A percentile compares a stretch with the other conserved stretches of the same genome.
Conservation (phyloP, 2,888 invertebrate genomes). For the Amiota mariae region DNA sequence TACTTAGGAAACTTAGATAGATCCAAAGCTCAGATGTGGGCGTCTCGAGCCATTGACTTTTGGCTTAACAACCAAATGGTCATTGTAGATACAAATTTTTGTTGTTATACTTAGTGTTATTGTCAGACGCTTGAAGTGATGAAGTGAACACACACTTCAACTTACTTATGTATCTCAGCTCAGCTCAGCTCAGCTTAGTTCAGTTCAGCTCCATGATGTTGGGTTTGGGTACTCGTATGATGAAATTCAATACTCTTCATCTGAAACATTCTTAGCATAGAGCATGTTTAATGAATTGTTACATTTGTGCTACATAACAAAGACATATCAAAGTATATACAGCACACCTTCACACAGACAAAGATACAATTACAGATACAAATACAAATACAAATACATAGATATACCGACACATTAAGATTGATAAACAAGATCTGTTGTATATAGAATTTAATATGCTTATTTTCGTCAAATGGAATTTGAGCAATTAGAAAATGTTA, state of each 20-base stretch:
- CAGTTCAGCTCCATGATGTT: neutral
- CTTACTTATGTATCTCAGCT: neutral
- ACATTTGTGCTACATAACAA: constrained; percentile 43
- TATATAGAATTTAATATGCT: constrained; percentile 32
- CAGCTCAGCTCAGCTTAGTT: neutral
- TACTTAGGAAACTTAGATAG: neutral
- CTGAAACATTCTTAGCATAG: constrained; percentile 59
- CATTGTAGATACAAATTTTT: neutral
- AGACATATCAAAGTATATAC: too few relatives aligned
- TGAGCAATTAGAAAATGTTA: constrained; percentile 66
- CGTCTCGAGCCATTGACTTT: constrained; percentile 6
- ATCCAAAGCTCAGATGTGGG: neutral
- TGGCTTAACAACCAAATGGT: neutral
- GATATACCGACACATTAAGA: constrained; percentile 48
- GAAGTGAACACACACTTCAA: neutral
- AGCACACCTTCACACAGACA: too few relatives aligned
- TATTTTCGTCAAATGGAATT: constrained; percentile 48
- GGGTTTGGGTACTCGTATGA: neutral
- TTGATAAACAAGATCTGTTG: constrained; percentile 37
- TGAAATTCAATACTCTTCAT: constrained; percentile 9
- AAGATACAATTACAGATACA: too few relatives aligned
- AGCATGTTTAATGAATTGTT: constrained; percentile 62
- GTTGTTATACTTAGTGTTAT: neutral
- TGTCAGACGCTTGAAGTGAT: neutral
- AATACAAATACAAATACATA: too few relatives aligned